phyloP scores from a whole-genome alignment of 2,797 vertebrate genomes.

The Pseudocheirus occidentalis region DNA sequence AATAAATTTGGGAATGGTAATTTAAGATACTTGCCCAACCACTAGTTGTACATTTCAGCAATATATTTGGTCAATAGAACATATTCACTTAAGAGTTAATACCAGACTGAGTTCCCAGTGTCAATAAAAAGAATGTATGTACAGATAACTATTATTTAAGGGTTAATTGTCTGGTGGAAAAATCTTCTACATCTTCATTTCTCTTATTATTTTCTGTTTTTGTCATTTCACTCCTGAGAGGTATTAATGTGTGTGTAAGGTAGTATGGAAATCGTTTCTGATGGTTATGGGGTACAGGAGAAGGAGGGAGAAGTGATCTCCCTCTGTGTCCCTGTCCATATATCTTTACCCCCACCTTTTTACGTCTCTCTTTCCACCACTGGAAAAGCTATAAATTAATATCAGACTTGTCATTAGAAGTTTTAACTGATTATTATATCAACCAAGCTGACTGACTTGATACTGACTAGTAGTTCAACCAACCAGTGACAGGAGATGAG shows the following conservation, averaged over 20 bases:
- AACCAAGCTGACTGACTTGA: neutral
- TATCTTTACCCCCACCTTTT: neutral
- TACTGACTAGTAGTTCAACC: neutral
- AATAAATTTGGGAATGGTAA: neutral
- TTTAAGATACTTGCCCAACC: neutral
- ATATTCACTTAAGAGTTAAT: neutral
- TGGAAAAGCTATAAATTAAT: neutral
- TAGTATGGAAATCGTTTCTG: neutral
- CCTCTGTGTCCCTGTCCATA: neutral
- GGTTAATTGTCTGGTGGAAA: neutral
- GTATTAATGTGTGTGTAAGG: neutral
- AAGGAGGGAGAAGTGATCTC: neutral
- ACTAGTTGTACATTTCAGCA: slow-evolving; percentile 10
- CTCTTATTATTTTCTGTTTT: neutral
- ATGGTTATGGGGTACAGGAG: neutral
- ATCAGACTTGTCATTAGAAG: neutral
- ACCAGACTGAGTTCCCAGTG: slow-evolving; percentile 3
- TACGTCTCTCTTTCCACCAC: neutral
- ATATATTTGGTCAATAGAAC: neutral
- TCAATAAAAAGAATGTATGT: neutral
- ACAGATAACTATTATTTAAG: neutral
- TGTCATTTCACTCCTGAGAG: slow-evolving; percentile 1
- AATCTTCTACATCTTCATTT: neutral
- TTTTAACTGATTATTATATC: neutral
- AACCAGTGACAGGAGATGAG: neutral